phyloP scores from a whole-genome alignment of 2,797 vertebrate genomes.

The Orestias chungarensis region DNA sequence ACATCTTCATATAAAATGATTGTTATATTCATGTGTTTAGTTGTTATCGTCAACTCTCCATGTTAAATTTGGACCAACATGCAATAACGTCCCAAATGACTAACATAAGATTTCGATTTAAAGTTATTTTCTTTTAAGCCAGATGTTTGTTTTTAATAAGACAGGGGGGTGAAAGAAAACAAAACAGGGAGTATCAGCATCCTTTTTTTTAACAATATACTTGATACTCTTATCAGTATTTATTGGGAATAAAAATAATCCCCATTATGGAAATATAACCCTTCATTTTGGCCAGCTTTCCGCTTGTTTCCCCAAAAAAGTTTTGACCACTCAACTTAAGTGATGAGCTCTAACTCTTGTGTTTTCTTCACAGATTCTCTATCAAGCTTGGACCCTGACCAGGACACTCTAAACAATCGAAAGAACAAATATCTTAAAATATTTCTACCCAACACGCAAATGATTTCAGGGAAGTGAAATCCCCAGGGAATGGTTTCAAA shows the following conservation, averaged over 20 bases:
- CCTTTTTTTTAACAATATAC: not conserved
- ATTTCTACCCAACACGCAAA: no score
- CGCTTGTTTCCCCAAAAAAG: not conserved
- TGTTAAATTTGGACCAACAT: no score
- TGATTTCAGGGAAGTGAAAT: not conserved
- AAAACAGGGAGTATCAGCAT: not conserved
- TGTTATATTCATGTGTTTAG: not conserved
- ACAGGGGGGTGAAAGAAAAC: not conserved
- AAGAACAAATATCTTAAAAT: no score
- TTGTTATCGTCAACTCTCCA: no score
- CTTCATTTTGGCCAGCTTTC: not conserved
- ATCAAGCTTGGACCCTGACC: not conserved
- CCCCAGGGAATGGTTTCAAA: not conserved
- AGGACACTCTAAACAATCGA: not conserved
- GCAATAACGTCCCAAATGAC: not conserved
- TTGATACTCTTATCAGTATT: not conserved
- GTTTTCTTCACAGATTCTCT: not conserved
- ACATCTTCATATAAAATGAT: no score
- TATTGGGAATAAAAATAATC: not conserved
- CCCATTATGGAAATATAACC: not conserved
- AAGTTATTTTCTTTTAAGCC: not conserved
- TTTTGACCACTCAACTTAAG: not conserved
- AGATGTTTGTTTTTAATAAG: not conserved
- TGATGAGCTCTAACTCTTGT: not conserved
- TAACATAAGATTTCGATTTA: not conserved